A percentile compares a stretch with the other conserved stretches of the same genome.
Conservation (phyloP, 2,113 vertebrate species). For the Alligator mississippiensis region DNA sequence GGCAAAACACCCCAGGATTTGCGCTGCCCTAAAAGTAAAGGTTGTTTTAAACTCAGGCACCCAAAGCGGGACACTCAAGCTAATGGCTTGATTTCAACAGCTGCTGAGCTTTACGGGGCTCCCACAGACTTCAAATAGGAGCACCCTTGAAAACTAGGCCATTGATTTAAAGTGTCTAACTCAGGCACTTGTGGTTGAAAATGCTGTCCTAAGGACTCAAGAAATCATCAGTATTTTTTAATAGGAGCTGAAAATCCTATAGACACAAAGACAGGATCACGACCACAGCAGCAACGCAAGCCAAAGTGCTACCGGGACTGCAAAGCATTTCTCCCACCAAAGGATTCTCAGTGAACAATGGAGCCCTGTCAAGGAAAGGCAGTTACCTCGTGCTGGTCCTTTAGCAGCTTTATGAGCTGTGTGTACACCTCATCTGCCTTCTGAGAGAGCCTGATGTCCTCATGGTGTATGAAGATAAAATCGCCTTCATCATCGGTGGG, state of each 20-base stretch:
- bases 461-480: slow-evolving; percentile 94
- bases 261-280: not conserved
- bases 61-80: not conserved
- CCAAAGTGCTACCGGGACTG: not conserved
- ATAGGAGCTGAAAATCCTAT: not conserved
- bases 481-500: slow-evolving; percentile 91
- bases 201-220: not conserved
- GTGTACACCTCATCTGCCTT: slow-evolving; percentile 90
- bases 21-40: not conserved
- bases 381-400: slow-evolving; percentile 90
- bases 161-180: not conserved
- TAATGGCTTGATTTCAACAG: not conserved
- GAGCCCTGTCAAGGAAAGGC: not conserved
- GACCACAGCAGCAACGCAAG: not conserved
- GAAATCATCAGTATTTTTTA: not conserved
- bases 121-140: not conserved
- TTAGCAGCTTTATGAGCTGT: slow-evolving; percentile 89
- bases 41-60: not conserved
- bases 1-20: not conserved
- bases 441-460: slow-evolving; percentile 88
- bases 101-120: not conserved
- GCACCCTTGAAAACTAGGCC: not conserved
- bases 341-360: not conserved
- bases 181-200: not conserved
- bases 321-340: not conserved